Evolutionary conservation across 2,888 invertebrate genomes (phyloP), one percentile per base, ranked within the genome.

Genomic region (Ormyrus rosae): DNA sequence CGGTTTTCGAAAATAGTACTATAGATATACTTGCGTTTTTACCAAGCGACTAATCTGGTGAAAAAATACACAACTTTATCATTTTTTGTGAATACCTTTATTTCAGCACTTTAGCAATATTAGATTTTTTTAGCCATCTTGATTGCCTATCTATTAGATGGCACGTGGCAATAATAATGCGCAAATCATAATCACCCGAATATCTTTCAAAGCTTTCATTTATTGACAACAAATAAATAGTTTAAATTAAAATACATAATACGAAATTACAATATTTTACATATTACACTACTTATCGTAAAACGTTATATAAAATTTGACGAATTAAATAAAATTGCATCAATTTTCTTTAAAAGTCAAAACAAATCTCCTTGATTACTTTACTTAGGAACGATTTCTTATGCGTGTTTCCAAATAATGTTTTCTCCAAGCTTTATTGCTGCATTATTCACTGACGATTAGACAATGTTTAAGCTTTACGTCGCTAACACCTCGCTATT

Each of bases 121-220:
- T 4, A 4, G 4, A 4, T 4, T 34, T 34, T 34, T 34, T 34
- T 34, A 34, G 3, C 34, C 34, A 34, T 4, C 34, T 4, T 34
- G 34, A 34, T 34, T 34, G 34, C 34, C 13, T 53, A 11, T 48
- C 6, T 70, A 77, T 34, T 34, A 34, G 34, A 34, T 34, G 34
- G 70, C 69, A 77, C 48, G 45, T 70, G 70, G 46, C 55, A 8
- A 48, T 63, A 77, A 63, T 77, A 64, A 77, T 70, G 64, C 69
- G 55, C 60, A 75, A 76, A 68, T n/a, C 19, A 61, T 53, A 10
- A 55, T 13, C 34, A 34, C 2, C 34, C 34, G 56, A 64, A n/a
- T 4, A 8, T 46, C 53, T 48, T 45, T 53, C 34, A 48, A 75
- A 64, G 4, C 34, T 77, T 45, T 56, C 64, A 9, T 11, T 56